Conservation (phyloP, 2,888 invertebrate species). For the Chirona hameri region DNA sequence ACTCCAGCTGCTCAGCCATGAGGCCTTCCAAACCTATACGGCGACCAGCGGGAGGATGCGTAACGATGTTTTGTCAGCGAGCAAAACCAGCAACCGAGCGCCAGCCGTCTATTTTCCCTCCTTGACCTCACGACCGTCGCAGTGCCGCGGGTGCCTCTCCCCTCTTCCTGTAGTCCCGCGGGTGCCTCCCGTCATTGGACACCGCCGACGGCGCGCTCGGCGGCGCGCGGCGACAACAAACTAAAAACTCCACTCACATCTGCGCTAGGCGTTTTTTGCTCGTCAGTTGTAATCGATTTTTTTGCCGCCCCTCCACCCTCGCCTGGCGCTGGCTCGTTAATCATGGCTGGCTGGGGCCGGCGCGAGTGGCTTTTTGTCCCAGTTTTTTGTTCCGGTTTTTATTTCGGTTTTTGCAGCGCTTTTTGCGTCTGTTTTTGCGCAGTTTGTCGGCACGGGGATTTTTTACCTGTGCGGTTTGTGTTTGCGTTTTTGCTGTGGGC, state of each 20-base stretch:
- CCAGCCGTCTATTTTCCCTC: not conserved
- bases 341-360: not conserved
- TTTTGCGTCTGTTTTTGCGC: not conserved
- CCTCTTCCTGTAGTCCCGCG: not conserved
- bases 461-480: constrained; percentile 13
- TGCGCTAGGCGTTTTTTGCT: not conserved
- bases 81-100: too few relatives aligned
- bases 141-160: not conserved
- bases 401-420: not conserved
- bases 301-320: not conserved
- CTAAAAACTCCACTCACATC: not conserved
- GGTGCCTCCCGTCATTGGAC: not conserved
- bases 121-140: not conserved
- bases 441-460: not conserved
- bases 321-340: not conserved
- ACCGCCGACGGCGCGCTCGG: not conserved
- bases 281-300: constrained; percentile 11
- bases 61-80: too few relatives aligned
- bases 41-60: too few relatives aligned
- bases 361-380: not conserved
- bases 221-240: not conserved
- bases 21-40: too few relatives aligned
- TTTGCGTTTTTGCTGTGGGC: not conserved
- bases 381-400: constrained; percentile 10
- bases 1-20: too few relatives aligned